Base-by-base conservation (phyloP, 2,113 vertebrate genomes). In the Ceuthmochares aereus region DNA sequence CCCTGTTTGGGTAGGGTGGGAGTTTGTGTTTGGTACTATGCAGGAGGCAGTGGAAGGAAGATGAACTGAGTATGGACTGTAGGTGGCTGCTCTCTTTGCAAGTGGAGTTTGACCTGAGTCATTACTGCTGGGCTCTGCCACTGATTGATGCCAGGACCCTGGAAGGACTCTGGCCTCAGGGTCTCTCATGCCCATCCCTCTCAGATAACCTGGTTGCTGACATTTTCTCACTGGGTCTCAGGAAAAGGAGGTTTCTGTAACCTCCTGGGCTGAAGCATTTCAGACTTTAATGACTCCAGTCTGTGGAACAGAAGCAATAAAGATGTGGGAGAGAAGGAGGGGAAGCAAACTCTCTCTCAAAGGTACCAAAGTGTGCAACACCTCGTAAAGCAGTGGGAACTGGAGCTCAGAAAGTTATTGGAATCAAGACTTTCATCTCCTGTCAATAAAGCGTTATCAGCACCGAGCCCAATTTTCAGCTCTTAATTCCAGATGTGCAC, bases 371-470 rank as follows among this genome's bases (percentile, higher is more conserved):
- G 95, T 96, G 94, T 90, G 79, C 97, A 95, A 84, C 98, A 98
- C 97, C 98, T 98, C 97, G 2, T 98, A 98, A 98, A 98, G 95
- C 93, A 97, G 83, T 40, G 96, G 54, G 79, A 93, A 93, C 91
- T 73, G 84, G 95, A 95, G 95, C 69, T 89, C 75, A 7, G 93
- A 96, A 96, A 96, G 96, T 97, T 95, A 92, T 95, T 96, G 96
- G 95, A 96, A 79, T 89, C 82, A 84, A 93, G 96, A 97, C 97
- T 98, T 97, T 98, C 97, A 97, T 98, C 97, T 98, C 97, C 96
- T 96, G 95, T 97, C 97, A 97, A 95, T 97, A 97, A 97, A 97
- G 96, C 64, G 55, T 96, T 96, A 97, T 97, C 93, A 91, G 96
- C 96, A 82, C 94, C 54, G 74, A 93, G 89, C 92, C 68, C 78